Conservation (phyloP, 2,113 vertebrate genomes). For the Engystomops pustulosus region DNA sequence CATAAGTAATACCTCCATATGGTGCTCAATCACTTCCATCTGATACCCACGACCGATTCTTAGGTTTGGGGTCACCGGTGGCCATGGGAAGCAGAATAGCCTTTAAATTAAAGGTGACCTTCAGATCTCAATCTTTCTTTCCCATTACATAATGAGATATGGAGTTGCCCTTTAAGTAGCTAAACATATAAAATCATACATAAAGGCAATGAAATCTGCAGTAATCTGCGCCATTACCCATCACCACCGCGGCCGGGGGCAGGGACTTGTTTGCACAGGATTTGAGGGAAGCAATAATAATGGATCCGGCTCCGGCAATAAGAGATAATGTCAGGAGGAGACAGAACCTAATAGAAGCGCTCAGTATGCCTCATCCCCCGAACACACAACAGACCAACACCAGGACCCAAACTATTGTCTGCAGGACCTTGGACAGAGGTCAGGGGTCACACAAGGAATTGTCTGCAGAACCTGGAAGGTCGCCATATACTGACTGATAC, state of each 20-base stretch:
- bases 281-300: constrained; percentile 20
- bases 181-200: not conserved
- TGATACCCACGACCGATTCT: no score
- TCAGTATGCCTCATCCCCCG: not conserved
- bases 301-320: constrained; percentile 10
- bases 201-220: not conserved
- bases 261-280: not conserved
- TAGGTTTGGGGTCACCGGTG: no score
- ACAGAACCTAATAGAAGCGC: constrained; percentile 4
- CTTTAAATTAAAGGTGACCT: not conserved
- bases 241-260: not conserved
- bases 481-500: no score
- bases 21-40: no score
- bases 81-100: no score
- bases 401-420: not conserved
- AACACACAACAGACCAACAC: not conserved
- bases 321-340: constrained; percentile 24
- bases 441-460: constrained; percentile 6
- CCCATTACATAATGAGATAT: not conserved
- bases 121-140: not conserved
- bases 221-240: not conserved
- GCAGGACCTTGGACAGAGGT: constrained; percentile 6
- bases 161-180: not conserved
- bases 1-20: no score
- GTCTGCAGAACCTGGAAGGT: not conserved